Evolutionary conservation across 2,797 vertebrate species (phyloP).

Genomic region (Dromococcyx pavoninus): DNA sequence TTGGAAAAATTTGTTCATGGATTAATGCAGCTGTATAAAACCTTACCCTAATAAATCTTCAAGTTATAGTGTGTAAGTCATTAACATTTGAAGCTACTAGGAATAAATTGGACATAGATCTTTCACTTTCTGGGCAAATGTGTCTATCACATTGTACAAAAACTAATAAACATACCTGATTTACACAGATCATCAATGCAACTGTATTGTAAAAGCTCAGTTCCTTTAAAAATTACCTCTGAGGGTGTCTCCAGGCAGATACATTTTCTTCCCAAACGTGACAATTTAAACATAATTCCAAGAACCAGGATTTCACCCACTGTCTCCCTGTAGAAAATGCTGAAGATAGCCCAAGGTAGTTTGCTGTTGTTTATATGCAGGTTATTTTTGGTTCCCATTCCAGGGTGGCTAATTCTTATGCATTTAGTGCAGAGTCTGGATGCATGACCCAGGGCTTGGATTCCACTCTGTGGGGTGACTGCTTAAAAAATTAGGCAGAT

Average conservation of each 20-base stretch:
- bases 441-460: not conserved
- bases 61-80: not conserved
- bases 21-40: not conserved
- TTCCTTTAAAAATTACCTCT: not conserved
- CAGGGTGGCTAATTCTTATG: not conserved
- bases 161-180: not conserved
- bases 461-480: not conserved
- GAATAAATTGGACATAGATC: not conserved
- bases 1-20: not conserved
- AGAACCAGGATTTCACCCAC: conserved; percentile 2
- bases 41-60: not conserved
- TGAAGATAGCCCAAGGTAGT: conserved; percentile 18
- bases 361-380: conserved; percentile 28
- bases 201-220: not conserved
- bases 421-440: not conserved
- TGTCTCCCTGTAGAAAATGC: conserved; percentile 24
- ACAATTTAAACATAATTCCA: not conserved
- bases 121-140: not conserved
- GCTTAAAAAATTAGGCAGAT: not conserved
- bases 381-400: conserved; percentile 29
- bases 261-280: not conserved
- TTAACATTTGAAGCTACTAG: not conserved
- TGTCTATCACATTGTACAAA: not conserved
- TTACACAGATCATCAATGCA: not conserved
- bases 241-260: not conserved